Evolutionary conservation across 2,888 invertebrate species (phyloP).

Genomic region (Pilophorus perplexus): DNA sequence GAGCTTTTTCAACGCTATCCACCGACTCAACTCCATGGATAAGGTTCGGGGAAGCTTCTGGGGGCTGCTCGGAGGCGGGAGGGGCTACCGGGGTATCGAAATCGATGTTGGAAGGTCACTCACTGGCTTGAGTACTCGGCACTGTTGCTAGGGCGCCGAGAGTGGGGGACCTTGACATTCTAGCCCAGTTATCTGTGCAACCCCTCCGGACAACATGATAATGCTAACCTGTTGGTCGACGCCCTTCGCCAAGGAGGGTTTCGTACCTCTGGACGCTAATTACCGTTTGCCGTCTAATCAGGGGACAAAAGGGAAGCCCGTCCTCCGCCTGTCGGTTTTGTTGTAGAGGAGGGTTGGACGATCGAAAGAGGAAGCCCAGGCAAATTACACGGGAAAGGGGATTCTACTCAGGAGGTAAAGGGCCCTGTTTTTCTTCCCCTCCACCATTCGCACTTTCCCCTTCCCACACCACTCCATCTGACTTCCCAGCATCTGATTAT

Average conservation of each 20-base stretch:
- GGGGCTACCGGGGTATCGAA: background rate
- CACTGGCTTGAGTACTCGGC: conserved; percentile 28
- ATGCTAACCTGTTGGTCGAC: conserved; percentile 27
- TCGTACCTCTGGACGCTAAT: background rate
- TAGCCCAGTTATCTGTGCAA: conserved; percentile 24
- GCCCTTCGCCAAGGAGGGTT: background rate
- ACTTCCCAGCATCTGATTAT: too few species aligned
- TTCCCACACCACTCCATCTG: too few species aligned
- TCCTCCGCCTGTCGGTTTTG: too few species aligned
- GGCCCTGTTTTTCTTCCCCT: too few species aligned
- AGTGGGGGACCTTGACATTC: conserved; percentile 35
- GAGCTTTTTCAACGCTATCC: too few species aligned
- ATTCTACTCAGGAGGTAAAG: too few species aligned
- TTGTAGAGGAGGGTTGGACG: too few species aligned
- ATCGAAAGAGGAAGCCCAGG: too few species aligned
- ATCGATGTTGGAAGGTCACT: conserved; percentile 37
- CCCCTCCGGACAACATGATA: conserved; percentile 18
- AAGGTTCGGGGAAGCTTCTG: background rate
- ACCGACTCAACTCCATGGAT: too few species aligned
- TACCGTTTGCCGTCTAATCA: conserved; percentile 17
- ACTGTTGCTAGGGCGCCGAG: conserved; percentile 32
- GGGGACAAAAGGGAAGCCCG: conserved; percentile 5
- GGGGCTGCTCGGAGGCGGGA: background rate
- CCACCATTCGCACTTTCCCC: too few species aligned
- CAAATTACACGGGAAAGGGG: too few species aligned